Percentiles rank a stretch among this genome's conserved stretches.
phyloP scores from a whole-genome alignment of 2,113 vertebrate genomes.

The Arvicanthis niloticus region DNA sequence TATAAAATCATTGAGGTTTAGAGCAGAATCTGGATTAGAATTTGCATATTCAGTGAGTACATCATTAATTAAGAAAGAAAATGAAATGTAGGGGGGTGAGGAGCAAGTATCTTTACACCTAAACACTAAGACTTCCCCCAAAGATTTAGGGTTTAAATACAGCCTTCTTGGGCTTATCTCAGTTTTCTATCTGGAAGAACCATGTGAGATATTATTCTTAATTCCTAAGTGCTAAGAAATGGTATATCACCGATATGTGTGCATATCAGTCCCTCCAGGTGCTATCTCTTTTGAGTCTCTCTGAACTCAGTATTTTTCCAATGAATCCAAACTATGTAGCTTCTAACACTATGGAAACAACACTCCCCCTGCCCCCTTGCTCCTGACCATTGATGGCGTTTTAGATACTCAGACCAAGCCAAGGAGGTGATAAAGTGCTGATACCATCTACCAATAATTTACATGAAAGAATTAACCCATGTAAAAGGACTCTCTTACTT shows the following conservation, averaged over 20 bases:
- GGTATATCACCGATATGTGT: accelerated
- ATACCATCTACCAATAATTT: not conserved
- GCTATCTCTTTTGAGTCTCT: not conserved
- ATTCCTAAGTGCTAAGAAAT: not conserved
- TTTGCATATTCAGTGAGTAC: not conserved
- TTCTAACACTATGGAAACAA: not conserved
- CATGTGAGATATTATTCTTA: not conserved
- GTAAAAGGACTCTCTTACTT: not conserved
- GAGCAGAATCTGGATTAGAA: constrained; percentile 56
- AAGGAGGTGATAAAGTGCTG: not conserved
- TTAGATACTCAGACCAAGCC: not conserved
- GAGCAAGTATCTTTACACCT: not conserved
- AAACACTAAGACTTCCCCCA: not conserved
- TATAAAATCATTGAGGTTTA: constrained; percentile 56
- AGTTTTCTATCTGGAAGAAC: not conserved
- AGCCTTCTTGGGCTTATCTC: not conserved
- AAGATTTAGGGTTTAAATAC: constrained; percentile 30
- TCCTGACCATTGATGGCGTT: not conserved
- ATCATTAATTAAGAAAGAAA: constrained; percentile 23
- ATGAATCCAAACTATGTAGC: not conserved
- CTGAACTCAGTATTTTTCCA: not conserved
- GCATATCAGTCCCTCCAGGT: not conserved
- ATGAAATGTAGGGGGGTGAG: not conserved
- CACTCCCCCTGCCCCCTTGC: not conserved
- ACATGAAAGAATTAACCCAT: not conserved